A percentile compares a stretch with the other conserved stretches of the same genome.
phyloP scores from a whole-genome alignment of 2,888 invertebrate genomes.

The Priocnemis perturbator region DNA sequence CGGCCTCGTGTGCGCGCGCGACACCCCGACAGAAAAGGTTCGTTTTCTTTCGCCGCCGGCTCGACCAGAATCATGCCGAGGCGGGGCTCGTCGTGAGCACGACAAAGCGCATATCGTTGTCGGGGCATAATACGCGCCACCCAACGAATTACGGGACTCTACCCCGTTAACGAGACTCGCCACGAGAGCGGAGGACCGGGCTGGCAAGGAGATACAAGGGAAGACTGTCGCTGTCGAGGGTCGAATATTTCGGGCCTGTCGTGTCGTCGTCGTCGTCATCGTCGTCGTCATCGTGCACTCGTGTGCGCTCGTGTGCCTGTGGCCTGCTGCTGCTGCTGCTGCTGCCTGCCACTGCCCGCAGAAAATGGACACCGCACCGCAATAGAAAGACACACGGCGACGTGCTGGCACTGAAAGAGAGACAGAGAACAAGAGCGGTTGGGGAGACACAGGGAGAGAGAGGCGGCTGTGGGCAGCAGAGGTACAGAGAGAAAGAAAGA shows the following conservation, averaged over 20 bases:
- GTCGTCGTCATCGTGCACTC: constrained; percentile 45
- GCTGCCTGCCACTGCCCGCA: constrained; percentile 36
- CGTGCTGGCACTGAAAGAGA: constrained; percentile 29
- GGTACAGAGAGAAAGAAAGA: constrained; percentile 40
- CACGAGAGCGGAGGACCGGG: constrained; percentile 18
- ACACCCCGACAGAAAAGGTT: constrained; percentile 55
- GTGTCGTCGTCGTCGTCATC: constrained; percentile 29
- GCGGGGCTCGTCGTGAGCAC: constrained; percentile 53
- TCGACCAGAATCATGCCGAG: constrained; percentile 54
- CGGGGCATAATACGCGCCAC: constrained; percentile 9
- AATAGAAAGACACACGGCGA: constrained; percentile 44
- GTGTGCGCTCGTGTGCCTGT: not conserved
- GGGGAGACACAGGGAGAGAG: constrained; percentile 26
- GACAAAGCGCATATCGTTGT: too few relatives aligned
- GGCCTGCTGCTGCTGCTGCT: not conserved
- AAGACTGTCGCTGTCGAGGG: constrained; percentile 12
- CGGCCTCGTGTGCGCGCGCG: constrained; percentile 68
- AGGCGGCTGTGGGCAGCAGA: constrained; percentile 30
- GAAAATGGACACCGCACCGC: constrained; percentile 70
- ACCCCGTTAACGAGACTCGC: not conserved
- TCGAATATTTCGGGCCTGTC: constrained; percentile 11
- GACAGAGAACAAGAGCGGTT: constrained; percentile 29
- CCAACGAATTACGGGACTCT: too few relatives aligned
- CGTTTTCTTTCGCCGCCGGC: constrained; percentile 56
- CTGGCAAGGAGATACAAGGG: not conserved